A percentile compares a stretch with the other conserved stretches of the same genome.
Conservation (phyloP, 2,888 invertebrate species). For the Camptogramma bilineatum region DNA sequence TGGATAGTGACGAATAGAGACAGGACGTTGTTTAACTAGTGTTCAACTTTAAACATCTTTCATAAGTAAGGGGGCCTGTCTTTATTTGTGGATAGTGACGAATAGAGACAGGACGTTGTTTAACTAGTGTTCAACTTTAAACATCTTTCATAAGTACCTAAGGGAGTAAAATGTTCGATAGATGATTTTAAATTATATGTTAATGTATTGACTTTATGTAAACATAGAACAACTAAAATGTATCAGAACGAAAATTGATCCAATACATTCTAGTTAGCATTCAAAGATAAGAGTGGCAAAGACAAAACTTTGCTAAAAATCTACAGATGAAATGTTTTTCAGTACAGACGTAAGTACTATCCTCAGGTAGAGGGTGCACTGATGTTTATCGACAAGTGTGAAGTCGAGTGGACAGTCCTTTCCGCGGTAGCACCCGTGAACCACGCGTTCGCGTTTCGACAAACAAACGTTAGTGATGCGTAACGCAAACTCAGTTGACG, state of each 20-base stretch:
- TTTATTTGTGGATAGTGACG: too few relatives aligned
- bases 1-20: too few relatives aligned
- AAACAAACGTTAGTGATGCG: constrained; percentile 84
- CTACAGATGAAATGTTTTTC: constrained; percentile 36
- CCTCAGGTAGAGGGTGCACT: constrained; percentile 55
- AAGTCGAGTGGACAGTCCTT: constrained; percentile 79
- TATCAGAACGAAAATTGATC: neutral
- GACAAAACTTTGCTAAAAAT: neutral
- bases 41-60: too few relatives aligned
- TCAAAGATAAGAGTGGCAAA: neutral
- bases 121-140: too few relatives aligned
- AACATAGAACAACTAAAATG: constrained; percentile 33
- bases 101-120: too few relatives aligned
- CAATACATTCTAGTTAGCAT: neutral
- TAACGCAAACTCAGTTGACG: constrained; percentile 83
- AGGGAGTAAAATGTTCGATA: constrained; percentile 42
- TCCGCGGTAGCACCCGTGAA: constrained; percentile 71
- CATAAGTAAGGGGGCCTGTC: too few relatives aligned
- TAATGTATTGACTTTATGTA: constrained; percentile 38
- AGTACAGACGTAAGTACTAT: neutral
- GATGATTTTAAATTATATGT: constrained; percentile 40
- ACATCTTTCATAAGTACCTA: too few relatives aligned
- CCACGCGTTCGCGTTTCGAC: constrained; percentile 65
- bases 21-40: too few relatives aligned
- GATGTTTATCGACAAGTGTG: constrained; percentile 76